These are phyloP conservation scores for Ptychadena robeensis DNA, from an alignment of 2,797 vertebrate species.

Conservation along the genomic window DNA sequence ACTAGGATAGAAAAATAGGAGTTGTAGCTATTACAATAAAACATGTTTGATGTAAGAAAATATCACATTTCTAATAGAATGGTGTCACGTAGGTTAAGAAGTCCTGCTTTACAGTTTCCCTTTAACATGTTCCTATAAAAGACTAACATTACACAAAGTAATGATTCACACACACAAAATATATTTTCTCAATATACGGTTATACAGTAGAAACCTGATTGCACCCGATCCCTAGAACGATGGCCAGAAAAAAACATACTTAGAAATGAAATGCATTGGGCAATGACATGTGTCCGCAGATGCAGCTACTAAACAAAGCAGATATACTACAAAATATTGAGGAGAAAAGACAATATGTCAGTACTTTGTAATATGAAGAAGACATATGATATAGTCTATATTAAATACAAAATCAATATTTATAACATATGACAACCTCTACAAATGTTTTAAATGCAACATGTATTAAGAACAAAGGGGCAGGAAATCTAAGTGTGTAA, in stretches of 20 bases:
- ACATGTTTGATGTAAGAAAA: neutral
- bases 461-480: neutral
- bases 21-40: neutral
- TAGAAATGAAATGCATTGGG: conserved; percentile 15
- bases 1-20: neutral
- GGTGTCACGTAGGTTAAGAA: neutral
- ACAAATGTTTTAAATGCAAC: too few species aligned
- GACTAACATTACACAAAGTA: conserved; percentile 67
- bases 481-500: neutral
- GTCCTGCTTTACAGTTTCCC: neutral
- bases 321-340: too few species aligned
- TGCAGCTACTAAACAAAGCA: too few species aligned
- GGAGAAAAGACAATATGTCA: too few species aligned
- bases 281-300: neutral
- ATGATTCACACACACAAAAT: conserved; percentile 73
- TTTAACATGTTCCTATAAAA: conserved; percentile 5
- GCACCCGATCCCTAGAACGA: conserved; percentile 14
- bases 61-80: neutral
- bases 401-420: too few species aligned
- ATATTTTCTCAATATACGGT: conserved; percentile 60
- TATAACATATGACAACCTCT: too few species aligned
- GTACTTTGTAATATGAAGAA: neutral
- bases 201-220: neutral
- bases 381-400: neutral
- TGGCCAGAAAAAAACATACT: neutral